These are phyloP conservation scores for Hirtodrosophila histrioides DNA, from an alignment of 2,888 invertebrate species.

Conservation along the genomic window DNA sequence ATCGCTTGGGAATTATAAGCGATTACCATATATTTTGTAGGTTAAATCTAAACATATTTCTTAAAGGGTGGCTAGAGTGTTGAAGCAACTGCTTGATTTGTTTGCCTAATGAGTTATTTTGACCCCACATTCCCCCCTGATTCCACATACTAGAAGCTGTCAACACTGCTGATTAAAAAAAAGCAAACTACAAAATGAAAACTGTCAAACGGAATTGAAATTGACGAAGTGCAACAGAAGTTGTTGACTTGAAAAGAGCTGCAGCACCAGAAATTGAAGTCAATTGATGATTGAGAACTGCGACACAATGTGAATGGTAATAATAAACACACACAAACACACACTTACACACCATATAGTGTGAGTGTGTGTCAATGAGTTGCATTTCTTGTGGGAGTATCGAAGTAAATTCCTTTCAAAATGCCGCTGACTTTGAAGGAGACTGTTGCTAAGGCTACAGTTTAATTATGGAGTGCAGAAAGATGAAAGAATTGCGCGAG, in stretches of 20 bases:
- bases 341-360: constrained; percentile 1
- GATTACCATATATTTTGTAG: no score
- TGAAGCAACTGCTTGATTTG: constrained; percentile 6
- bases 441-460: constrained; percentile 21
- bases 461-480: constrained; percentile 57
- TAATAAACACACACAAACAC: constrained; percentile 41
- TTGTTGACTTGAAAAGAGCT: constrained; percentile 56
- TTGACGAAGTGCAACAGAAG: constrained; percentile 58
- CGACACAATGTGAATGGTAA: constrained; percentile 58
- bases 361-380: no score
- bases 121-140: neutral
- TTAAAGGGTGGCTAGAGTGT: no score
- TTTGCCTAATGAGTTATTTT: constrained; percentile 16
- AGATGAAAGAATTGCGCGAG: constrained; percentile 18
- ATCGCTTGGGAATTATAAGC: no score
- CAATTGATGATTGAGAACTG: constrained; percentile 71
- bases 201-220: constrained; percentile 55
- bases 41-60: no score
- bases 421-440: constrained; percentile 54
- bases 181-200: constrained; percentile 29
- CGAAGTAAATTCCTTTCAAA: constrained; percentile 33
- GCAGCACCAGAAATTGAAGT: constrained; percentile 67
- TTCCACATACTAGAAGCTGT: constrained; percentile 31
- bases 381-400: constrained; percentile 9
- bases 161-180: constrained; percentile 45